phyloP scores from a whole-genome alignment of 2,797 vertebrate genomes.

The Hippoglossus hippoglossus region DNA sequence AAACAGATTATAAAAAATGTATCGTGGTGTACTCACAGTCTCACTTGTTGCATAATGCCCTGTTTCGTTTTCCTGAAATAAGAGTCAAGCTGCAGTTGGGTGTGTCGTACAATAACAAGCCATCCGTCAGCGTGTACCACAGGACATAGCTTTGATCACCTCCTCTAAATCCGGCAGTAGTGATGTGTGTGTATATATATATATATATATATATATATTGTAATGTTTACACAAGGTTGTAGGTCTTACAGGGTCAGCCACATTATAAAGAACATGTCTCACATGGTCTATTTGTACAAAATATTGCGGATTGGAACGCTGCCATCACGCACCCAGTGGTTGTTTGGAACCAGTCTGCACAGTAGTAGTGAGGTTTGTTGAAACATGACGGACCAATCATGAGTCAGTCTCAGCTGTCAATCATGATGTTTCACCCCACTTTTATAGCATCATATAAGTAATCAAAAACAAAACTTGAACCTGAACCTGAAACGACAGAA shows the following conservation, averaged over 20 bases:
- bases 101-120: conserved; percentile 18
- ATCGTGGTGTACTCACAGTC: conserved; percentile 7
- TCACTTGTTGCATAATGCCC: not conserved
- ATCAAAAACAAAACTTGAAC: no score
- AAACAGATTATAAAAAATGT: conserved; percentile 28
- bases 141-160: conserved; percentile 34
- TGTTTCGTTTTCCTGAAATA: conserved; percentile 43
- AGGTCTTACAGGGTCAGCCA: conserved; percentile 13
- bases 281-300: not conserved
- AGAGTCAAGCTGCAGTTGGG: conserved; percentile 24
- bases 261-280: not conserved
- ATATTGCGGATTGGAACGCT: not conserved
- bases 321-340: no score
- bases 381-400: no score
- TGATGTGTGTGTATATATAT: no score
- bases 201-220: not conserved
- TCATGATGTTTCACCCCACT: no score
- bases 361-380: no score
- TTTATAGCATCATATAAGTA: no score
- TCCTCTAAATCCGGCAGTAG: conserved; percentile 1
- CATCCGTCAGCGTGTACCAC: conserved; percentile 51
- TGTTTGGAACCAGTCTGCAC: no score
- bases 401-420: no score
- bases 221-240: conserved; percentile 16
- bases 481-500: no score